A percentile compares a stretch with the other conserved stretches of the same genome.
Conservation (phyloP, 1,140 invertebrate species). For the Diuraphis noxia region DNA sequence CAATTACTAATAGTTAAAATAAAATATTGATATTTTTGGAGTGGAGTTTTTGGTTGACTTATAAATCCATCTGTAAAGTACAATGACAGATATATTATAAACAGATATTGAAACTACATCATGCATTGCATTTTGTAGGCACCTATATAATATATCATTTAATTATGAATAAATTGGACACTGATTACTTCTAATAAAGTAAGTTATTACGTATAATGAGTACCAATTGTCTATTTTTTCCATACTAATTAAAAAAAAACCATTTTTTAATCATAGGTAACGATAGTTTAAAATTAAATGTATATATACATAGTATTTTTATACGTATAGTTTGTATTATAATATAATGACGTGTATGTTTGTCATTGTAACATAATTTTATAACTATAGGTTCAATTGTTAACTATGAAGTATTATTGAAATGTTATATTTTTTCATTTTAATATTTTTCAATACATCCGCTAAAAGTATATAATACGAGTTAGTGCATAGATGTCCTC, state of each 20-base stretch:
- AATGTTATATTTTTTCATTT: background rate
- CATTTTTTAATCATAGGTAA: background rate
- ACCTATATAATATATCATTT: too few relatives aligned
- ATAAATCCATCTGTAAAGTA: background rate
- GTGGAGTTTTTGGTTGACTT: background rate
- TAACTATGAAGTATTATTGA: background rate
- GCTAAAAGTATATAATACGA: background rate
- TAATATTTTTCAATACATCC: background rate
- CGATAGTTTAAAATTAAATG: background rate
- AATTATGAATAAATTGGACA: too few relatives aligned
- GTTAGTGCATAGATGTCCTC: too few relatives aligned
- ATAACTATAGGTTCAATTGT: background rate
- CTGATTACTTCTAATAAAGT: background rate
- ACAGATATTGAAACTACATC: background rate
- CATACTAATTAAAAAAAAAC: background rate
- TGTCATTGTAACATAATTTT: background rate
- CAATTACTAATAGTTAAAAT: background rate
- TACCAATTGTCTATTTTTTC: background rate
- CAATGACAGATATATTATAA: background rate
- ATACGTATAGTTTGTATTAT: background rate
- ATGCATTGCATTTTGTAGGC: too few relatives aligned
- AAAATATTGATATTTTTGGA: background rate
- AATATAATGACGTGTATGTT: background rate
- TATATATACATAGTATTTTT: background rate
- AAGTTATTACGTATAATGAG: background rate